Conservation (phyloP, 2,113 vertebrate species). For the Bombycilla garrulus region DNA sequence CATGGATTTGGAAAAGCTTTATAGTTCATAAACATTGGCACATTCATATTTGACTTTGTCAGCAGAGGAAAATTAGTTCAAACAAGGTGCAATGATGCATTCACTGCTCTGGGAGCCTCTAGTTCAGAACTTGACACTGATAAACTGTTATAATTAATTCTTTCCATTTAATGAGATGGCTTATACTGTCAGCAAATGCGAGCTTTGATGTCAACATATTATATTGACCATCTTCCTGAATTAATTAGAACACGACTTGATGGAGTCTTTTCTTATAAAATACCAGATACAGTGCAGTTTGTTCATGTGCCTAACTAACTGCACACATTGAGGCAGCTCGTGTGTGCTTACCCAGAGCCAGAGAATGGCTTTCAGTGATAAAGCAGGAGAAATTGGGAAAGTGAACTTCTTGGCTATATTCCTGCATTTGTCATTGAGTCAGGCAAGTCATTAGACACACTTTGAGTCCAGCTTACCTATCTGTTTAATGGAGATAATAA, state of each 20-base stretch:
- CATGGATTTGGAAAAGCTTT: constrained; percentile 10
- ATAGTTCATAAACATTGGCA: neutral
- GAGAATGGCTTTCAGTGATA: constrained; percentile 37
- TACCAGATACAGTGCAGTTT: neutral
- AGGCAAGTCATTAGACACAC: constrained; percentile 6
- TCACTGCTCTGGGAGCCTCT: neutral
- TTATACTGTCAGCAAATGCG: neutral
- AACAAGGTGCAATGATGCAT: constrained; percentile 23
- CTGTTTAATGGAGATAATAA: constrained; percentile 47
- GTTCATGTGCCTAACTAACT: neutral
- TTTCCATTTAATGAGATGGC: constrained; percentile 29
- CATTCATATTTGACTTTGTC: neutral
- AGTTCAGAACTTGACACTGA: constrained; percentile 20
- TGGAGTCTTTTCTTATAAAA: neutral
- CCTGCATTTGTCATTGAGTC: constrained; percentile 38
- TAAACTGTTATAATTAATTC: constrained; percentile 49
- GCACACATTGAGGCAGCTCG: neutral
- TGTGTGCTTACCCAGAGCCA: neutral
- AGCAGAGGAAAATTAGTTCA: constrained; percentile 22
- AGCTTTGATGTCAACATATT: constrained; percentile 35
- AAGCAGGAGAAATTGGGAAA: constrained; percentile 22
- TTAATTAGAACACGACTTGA: constrained; percentile 23
- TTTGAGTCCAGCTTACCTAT: constrained; percentile 36
- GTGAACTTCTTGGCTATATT: constrained; percentile 34
- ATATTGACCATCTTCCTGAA: neutral